These are phyloP conservation scores for Tenthredo notha DNA, from an alignment of 2,888 invertebrate species.

Conservation along the genomic window DNA sequence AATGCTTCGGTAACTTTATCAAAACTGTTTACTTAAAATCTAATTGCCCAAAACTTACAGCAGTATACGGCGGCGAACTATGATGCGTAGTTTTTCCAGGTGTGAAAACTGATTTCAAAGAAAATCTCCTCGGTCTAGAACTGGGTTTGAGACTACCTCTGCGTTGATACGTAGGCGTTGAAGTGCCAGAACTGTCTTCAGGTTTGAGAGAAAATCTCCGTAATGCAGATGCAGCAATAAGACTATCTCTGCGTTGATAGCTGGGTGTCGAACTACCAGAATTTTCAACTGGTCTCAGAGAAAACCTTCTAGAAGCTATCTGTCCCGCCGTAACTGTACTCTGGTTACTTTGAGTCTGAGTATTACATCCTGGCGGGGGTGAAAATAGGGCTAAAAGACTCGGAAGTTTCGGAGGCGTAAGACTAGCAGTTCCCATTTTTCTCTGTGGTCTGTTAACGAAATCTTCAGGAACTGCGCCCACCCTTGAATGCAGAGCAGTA, in stretches of 20 bases:
- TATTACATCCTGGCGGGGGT: slow-evolving; percentile 64
- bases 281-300: slow-evolving; percentile 67
- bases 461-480: slow-evolving; percentile 75
- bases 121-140: slow-evolving; percentile 69
- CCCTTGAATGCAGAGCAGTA: slow-evolving; percentile 83
- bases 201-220: slow-evolving; percentile 73
- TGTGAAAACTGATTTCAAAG: slow-evolving; percentile 70
- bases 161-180: slow-evolving; percentile 66
- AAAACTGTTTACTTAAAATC: neutral
- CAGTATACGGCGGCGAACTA: slow-evolving; percentile 64
- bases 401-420: slow-evolving; percentile 79
- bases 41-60: slow-evolving; percentile 55
- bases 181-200: slow-evolving; percentile 61
- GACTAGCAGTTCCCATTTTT: slow-evolving; percentile 80
- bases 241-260: slow-evolving; percentile 67
- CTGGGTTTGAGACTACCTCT: slow-evolving; percentile 65
- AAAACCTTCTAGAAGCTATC: slow-evolving; percentile 65
- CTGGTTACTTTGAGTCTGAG: slow-evolving; percentile 68
- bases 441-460: slow-evolving; percentile 75
- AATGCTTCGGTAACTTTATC: neutral
- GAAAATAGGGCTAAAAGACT: slow-evolving; percentile 79
- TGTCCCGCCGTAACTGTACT: slow-evolving; percentile 66
- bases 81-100: slow-evolving; percentile 66
- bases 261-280: slow-evolving; percentile 63
- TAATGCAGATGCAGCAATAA: slow-evolving; percentile 61